Evolutionary conservation across 2,888 invertebrate genomes (phyloP).

Genomic region (Ormyrus pomaceus): DNA sequence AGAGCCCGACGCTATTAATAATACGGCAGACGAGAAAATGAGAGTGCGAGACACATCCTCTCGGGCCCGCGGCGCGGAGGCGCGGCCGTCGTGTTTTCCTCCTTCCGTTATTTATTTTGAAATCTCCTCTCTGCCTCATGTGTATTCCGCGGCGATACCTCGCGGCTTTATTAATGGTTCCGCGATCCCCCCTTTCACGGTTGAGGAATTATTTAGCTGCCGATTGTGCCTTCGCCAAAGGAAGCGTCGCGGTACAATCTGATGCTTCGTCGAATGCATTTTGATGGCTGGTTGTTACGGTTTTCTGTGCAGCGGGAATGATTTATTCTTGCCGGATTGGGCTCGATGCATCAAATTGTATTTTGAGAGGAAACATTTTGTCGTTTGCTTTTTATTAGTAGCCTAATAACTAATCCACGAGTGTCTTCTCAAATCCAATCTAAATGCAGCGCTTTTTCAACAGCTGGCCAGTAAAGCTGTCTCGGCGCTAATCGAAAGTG

Average conservation of each 20-base stretch:
- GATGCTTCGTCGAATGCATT: no score
- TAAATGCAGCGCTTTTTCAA: slow-evolving; percentile 13
- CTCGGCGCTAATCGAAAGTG: background rate
- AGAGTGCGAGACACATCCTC: background rate
- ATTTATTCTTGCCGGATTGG: no score
- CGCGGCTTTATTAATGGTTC: slow-evolving; percentile 31
- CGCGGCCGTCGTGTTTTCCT: background rate
- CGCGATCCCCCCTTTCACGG: background rate
- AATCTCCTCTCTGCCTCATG: slow-evolving; percentile 28
- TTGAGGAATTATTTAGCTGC: slow-evolving; percentile 22
- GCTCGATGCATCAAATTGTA: no score
- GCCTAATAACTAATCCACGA: no score
- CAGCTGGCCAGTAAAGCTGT: background rate
- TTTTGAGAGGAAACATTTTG: no score
- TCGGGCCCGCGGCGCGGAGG: background rate
- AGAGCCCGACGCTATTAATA: slow-evolving; percentile 40
- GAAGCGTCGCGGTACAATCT: background rate
- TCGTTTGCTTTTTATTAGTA: no score
- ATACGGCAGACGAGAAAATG: slow-evolving; percentile 3
- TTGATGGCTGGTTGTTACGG: no score
- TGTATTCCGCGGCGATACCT: slow-evolving; percentile 15
- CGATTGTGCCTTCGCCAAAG: background rate
- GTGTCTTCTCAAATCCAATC: slow-evolving; percentile 5
- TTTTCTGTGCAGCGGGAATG: no score
- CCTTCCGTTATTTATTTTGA: slow-evolving; percentile 35